A percentile compares a stretch with the other conserved stretches of the same genome.
Conservation (phyloP, 2,113 vertebrate genomes). For the Rhinopomastus cyanomelas region DNA sequence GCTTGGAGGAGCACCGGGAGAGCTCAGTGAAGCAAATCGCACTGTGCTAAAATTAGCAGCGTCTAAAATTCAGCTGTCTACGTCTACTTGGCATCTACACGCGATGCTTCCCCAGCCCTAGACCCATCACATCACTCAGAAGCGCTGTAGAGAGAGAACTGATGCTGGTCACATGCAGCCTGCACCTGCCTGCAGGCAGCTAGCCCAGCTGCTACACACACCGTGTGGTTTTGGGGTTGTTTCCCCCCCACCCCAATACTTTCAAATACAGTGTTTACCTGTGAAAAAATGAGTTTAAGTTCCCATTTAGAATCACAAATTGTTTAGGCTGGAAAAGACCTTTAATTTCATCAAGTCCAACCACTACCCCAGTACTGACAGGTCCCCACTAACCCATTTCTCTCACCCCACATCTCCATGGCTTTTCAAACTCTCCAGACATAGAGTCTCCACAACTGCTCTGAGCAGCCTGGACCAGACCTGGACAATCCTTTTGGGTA, state of each 20-base stretch:
- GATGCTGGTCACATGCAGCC: not conserved
- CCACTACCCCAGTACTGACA: not conserved
- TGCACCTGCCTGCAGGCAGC: slow-evolving; percentile 32
- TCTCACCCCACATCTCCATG: not conserved
- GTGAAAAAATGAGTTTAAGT: not conserved
- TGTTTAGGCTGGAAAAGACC: not conserved
- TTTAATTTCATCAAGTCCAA: not conserved
- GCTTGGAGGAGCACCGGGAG: not conserved
- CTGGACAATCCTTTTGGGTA: too few relatives aligned
- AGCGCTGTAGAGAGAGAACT: not conserved
- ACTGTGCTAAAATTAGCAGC: slow-evolving; percentile 55
- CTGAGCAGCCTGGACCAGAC: too few relatives aligned
- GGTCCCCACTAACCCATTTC: not conserved
- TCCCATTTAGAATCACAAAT: not conserved
- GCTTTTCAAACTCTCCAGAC: not conserved
- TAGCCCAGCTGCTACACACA: not conserved
- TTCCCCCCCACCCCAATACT: not conserved
- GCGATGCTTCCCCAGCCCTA: not conserved
- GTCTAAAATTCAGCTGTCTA: not conserved
- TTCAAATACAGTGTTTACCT: not conserved
- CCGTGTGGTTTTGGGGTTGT: not conserved
- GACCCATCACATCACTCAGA: slow-evolving; percentile 17
- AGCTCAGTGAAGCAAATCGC: not conserved
- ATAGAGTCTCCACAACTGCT: not conserved
- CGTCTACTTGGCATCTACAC: slow-evolving; percentile 1